phyloP scores from a whole-genome alignment of 2,113 vertebrate species.

The Probosciger aterrimus region DNA sequence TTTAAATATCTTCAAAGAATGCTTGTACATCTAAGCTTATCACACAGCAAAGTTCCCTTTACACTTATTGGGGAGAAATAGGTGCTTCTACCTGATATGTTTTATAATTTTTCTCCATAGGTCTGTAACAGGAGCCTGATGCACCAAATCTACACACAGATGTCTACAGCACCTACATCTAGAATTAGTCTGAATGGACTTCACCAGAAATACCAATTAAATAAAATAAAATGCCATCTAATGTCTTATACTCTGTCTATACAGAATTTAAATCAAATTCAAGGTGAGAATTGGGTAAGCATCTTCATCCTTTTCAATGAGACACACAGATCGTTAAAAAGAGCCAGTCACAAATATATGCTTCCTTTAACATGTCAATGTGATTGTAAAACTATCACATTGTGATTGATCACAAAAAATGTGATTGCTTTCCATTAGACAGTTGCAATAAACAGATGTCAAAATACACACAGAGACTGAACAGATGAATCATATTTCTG shows the following conservation, averaged over 20 bases:
- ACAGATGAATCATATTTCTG: not conserved
- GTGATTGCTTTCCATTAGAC: not conserved
- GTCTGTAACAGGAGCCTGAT: not conserved
- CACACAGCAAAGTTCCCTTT: not conserved
- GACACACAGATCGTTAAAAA: not conserved
- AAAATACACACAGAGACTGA: not conserved
- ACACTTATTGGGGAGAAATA: not conserved
- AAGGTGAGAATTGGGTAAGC: not conserved
- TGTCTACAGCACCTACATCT: not conserved
- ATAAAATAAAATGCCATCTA: not conserved
- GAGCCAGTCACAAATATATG: not conserved
- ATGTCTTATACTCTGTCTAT: not conserved
- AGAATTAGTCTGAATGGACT: not conserved
- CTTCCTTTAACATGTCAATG: not conserved
- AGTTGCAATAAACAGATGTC: not conserved
- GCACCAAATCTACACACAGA: not conserved
- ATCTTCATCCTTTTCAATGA: not conserved
- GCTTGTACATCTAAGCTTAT: not conserved
- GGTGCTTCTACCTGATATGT: not conserved
- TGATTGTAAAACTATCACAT: not conserved
- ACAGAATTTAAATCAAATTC: not conserved
- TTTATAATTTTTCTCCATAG: not conserved
- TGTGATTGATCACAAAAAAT: not conserved
- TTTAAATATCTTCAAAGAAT: not conserved
- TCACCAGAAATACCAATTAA: not conserved